phyloP scores from a whole-genome alignment of 2,888 invertebrate genomes.

The Oeneis ivallda region DNA sequence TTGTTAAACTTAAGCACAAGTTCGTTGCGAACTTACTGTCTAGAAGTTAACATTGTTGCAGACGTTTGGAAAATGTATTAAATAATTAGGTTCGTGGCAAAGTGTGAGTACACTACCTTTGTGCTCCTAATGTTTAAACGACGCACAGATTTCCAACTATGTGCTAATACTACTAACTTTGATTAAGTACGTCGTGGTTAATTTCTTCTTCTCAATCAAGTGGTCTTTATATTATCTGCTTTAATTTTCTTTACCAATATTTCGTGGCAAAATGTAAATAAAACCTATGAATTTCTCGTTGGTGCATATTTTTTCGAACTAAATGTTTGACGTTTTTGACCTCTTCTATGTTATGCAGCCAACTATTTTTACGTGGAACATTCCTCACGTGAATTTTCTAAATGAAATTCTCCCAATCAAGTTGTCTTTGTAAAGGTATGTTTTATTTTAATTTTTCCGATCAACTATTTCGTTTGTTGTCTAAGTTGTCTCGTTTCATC shows the following conservation, averaged over 20 bases:
- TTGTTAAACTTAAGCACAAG: slow-evolving; percentile 1
- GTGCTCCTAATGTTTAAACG: neutral
- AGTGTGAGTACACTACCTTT: slow-evolving; percentile 7
- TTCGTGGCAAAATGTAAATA: neutral
- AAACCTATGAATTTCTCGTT: neutral
- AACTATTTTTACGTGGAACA: neutral
- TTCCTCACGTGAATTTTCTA: neutral
- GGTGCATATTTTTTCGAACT: slow-evolving; percentile 6
- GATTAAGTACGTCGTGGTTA: too few species aligned
- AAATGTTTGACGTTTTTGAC: slow-evolving; percentile 13
- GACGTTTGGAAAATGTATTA: slow-evolving; percentile 16
- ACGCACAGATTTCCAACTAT: neutral
- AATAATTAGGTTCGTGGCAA: slow-evolving; percentile 9
- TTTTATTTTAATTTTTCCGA: neutral
- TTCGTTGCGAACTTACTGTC: slow-evolving; percentile 4
- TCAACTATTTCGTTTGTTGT: neutral
- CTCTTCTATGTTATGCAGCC: too few species aligned
- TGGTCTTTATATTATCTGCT: too few species aligned
- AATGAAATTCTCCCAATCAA: slow-evolving; percentile 3
- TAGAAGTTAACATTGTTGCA: slow-evolving; percentile 13
- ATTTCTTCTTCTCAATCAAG: too few species aligned
- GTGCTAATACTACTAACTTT: too few species aligned
- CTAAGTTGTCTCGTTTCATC: neutral
- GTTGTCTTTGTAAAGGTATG: neutral
- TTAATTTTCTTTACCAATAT: too few species aligned